phyloP scores from a whole-genome alignment of 2,888 invertebrate genomes.

The Marronus borbonicus region DNA sequence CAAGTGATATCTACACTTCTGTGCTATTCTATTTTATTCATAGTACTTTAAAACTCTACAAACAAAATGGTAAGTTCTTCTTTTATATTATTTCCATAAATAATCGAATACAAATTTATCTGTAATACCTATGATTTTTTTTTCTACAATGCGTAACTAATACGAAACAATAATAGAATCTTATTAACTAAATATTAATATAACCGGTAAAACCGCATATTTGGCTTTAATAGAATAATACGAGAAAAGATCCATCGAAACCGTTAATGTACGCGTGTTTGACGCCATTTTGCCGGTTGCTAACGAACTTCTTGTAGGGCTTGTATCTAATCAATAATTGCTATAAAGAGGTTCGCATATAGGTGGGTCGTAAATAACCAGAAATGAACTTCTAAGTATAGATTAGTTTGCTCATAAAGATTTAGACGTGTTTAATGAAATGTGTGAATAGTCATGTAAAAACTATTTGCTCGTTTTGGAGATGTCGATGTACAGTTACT shows the following conservation, averaged over 20 bases:
- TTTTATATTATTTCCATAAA: neutral
- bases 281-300: constrained; percentile 29
- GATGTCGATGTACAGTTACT: too few relatives aligned
- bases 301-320: neutral
- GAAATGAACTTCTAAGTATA: too few relatives aligned
- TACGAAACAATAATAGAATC: neutral
- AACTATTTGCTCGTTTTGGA: too few relatives aligned
- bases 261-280: neutral
- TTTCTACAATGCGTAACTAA: too few relatives aligned
- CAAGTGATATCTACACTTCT: constrained; percentile 51
- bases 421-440: too few relatives aligned
- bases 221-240: neutral
- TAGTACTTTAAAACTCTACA: constrained; percentile 49
- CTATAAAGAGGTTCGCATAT: too few relatives aligned
- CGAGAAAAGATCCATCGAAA: neutral
- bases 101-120: neutral
- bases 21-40: constrained; percentile 47
- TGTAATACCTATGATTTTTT: neutral
- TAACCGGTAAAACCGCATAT: neutral
- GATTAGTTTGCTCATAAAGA: too few relatives aligned
- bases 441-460: too few relatives aligned
- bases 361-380: too few relatives aligned
- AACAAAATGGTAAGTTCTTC: constrained; percentile 57
- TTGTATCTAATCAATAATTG: neutral
- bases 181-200: neutral